Conservation (phyloP, 2,797 vertebrate genomes). For the Psittacula echo region DNA sequence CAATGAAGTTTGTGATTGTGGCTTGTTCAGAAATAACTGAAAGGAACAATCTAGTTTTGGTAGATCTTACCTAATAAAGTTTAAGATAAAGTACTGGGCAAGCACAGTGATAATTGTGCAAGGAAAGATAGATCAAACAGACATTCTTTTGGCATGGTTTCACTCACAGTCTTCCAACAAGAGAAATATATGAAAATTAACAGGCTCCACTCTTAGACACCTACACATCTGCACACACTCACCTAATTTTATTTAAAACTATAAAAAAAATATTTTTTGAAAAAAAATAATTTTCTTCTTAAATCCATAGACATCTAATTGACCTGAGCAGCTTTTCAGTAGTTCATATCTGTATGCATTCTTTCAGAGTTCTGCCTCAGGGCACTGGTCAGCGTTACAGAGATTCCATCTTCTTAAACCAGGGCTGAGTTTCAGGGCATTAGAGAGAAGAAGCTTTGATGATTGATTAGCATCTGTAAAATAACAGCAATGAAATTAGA, state of each 20-base stretch:
- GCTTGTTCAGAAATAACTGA: not conserved
- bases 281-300: not conserved
- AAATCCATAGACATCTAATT: not conserved
- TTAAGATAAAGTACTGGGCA: not conserved
- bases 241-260: not conserved
- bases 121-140: not conserved
- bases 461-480: not conserved
- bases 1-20: not conserved
- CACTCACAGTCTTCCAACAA: not conserved
- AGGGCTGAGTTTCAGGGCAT: not conserved
- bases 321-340: not conserved
- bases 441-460: not conserved
- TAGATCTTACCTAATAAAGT: not conserved
- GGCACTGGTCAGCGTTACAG: not conserved
- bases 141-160: not conserved
- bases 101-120: not conserved
- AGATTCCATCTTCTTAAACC: not conserved
- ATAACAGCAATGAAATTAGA: not conserved
- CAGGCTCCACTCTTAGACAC: not conserved
- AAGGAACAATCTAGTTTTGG: not conserved
- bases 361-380: not conserved
- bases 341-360: not conserved
- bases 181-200: not conserved
- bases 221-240: fast-evolving
- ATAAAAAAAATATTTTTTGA: not conserved